Evolutionary conservation across 2,888 invertebrate genomes (phyloP), one percentile per base, ranked within the genome.

Genomic region (Agonopterix alstromeriana): DNA sequence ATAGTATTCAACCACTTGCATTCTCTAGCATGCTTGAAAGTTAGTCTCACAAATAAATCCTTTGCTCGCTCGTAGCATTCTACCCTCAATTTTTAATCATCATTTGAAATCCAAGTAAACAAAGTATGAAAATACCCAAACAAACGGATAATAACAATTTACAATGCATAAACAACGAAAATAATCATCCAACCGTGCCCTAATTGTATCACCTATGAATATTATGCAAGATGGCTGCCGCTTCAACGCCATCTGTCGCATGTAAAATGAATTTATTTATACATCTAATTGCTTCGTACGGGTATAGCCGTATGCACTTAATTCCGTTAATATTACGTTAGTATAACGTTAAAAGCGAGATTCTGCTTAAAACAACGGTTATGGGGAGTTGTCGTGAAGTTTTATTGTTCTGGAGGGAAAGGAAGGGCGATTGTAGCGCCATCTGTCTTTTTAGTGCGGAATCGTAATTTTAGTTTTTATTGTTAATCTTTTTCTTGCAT

Each of bases 211-310:
- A 82, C 79, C 79, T 82, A 81, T 77, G 80, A 80, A 78, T 77
- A 74, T 67, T 59, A 70, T 69, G 62, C 75, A 72, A 74, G 82
- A 83, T 82, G 81, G 80, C 75, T 60, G 69, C 67, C 72, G 69
- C 73, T 65, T 77, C 73, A 56, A 56, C 79, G 82, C 82, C 87
- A 87, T 86, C 82, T 86, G 87, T 80, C 78, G 86, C 73, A 62
- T 71, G 74, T 80, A 73, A 77, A 78, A 70, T 58, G 80, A 87
- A 86, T 85, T 87, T 86, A 87, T 86, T 84, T 78, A 84, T 82
- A 82, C 67, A 70, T 84, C 78, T 87, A 85, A 87, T 87, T 86
- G 82, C 77, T 74, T 61, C 70, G 74, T 73, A 75, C 78, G 71
- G 69, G 58, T 17, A 63, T 76, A 67, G 73, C 66, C 67, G 74